Conservation (phyloP, 2,797 vertebrate species). For the Gallirallus australis region DNA sequence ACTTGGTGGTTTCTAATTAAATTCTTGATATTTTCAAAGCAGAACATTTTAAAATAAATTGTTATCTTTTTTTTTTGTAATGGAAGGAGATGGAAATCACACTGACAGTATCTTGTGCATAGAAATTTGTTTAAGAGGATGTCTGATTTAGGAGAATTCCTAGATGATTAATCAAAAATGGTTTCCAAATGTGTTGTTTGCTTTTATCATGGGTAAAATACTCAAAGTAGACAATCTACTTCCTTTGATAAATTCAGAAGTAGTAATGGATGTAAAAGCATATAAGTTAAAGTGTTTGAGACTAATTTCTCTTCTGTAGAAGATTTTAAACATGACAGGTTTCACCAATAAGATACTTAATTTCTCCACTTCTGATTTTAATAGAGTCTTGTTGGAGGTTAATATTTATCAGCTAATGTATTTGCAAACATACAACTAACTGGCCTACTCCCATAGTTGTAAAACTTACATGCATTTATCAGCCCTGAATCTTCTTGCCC, state of each 20-base stretch:
- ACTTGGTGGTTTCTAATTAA: not conserved
- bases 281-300: not conserved
- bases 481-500: not conserved
- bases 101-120: not conserved
- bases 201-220: not conserved
- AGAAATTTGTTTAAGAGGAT: not conserved
- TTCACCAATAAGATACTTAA: not conserved
- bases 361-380: conserved; percentile 9
- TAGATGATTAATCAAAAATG: not conserved
- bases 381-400: not conserved
- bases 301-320: not conserved
- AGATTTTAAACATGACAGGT: not conserved
- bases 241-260: not conserved
- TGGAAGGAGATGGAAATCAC: not conserved
- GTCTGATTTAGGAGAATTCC: not conserved
- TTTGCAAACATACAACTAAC: not conserved
- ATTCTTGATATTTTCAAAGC: not conserved
- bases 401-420: conserved; percentile 39
- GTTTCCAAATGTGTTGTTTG: not conserved
- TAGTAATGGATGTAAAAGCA: not conserved
- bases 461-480: not conserved
- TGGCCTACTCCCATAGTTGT: not conserved
- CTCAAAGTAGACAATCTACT: not conserved
- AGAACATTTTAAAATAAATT: not conserved
- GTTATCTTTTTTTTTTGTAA: not conserved